Evolutionary conservation across 2,797 vertebrate species (phyloP), one percentile per base, ranked within the genome.

Genomic region (Limosa lapponica): DNA sequence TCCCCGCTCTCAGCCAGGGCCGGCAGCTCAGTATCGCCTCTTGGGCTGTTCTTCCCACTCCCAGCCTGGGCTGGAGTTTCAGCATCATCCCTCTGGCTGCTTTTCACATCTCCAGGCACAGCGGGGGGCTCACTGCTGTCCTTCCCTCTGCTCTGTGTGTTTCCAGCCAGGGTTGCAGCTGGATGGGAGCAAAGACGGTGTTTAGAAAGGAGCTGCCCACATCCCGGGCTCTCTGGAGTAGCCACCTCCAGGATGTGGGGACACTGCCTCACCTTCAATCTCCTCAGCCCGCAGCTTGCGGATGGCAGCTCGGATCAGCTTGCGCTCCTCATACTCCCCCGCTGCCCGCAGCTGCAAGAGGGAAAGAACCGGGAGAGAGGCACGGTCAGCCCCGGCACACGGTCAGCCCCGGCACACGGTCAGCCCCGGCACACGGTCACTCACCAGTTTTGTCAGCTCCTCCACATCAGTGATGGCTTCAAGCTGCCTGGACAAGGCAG

Each of bases 261-360:
- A 73, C 1, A 1, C 36, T 7, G 16, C 28, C 94, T 92, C 96
- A 99, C 99, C 99, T 97, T 99, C 98, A 16, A 99, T 98, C 92
- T 99, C 99, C 82, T 99, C 98, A 2, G 99, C 99, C n/a, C 99
- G 97, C 67, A 99, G 92, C 20, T 98, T 98, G 92, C 99, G 98
- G 96, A 99, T 99, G 86, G 99, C 98, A 1, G 99, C 99, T 89
- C 99, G 98, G 91, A 99, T 99, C 92, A 99, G 94, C 96, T 99
- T 99, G 93, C 99, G 99, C 93, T 99, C 99, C 96, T 99, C 99
- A 2, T 99, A 99, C 79, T 99, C 99, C 3, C 93, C 97, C 3
- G 99, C 98, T 1, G 98, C 98, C 36, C 98, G 98, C 58, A 99
- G 98, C 99, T 99, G 95, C 19, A 32, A 55, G 43, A 86, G 44